Base-by-base conservation (phyloP, 2,888 invertebrate species). In the Lasius fuliginosus region DNA sequence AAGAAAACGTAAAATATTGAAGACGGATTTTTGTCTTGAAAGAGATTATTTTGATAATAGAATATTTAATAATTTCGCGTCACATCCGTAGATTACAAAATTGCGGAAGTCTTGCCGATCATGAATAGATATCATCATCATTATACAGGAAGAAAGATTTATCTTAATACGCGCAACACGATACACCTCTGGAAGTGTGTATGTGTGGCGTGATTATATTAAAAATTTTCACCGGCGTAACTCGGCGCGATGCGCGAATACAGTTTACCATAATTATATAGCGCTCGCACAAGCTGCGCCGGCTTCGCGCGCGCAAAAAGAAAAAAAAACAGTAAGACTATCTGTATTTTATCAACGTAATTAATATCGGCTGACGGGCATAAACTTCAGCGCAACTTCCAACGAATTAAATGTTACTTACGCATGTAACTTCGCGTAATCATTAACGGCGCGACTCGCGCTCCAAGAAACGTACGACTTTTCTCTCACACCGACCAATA, bases 91-190 rank as follows among this genome's bases (percentile, higher is more conserved):
- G 82, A 89, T 88, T 76, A 69, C 71, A 33, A 11, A 11, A 71
- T 79, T 18, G 30, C 40, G 33, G 64, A 81, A 53, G 36, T 23
- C 18, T 12, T 56, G 36, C 68, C 79, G 42, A 56, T 75, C 77
- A 49, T 46, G 68, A 74, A 77, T 83, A 84, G 87, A 86, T 81
- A 84, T 82, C 82, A 67, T 87, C 86, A 79, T 73, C 64, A 5
- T 36, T 0, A 73, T 49, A 33, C 84, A 83, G 81, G 82, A 73
- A 88, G 88, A 79, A 87, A 86, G 88, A 89, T 89, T 88, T 89
- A 89, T 89, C 86, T 81, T 42, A 77, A 82, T 49, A 74, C 60
- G 58, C 86, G 85, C 4, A 58, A 30, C 69, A n/a, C 76, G 85
- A 60, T 62, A 73, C 79, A 73, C 73, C 75, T 85, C 15, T 23